Conservation (phyloP, 2,113 vertebrate species). For the Lathamus discolor region DNA sequence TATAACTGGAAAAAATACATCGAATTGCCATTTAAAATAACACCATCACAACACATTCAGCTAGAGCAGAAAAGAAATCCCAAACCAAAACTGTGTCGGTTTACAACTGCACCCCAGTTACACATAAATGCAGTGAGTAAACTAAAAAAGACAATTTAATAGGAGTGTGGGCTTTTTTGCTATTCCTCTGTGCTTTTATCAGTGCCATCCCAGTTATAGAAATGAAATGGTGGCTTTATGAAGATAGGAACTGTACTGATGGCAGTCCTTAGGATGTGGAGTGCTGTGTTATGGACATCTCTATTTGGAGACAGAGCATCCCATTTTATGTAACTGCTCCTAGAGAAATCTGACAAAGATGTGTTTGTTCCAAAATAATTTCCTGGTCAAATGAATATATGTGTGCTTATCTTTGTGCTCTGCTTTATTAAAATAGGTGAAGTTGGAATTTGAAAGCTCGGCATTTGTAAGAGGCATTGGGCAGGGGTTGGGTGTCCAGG, state of each 20-base stretch:
- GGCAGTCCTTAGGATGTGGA: neutral
- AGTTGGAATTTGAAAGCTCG: neutral
- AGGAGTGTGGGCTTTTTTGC: neutral
- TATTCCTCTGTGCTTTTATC: neutral
- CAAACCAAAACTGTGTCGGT: neutral
- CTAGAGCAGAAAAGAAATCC: neutral
- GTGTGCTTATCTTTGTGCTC: neutral
- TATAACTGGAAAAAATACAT: neutral
- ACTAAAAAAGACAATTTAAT: neutral
- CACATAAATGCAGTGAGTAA: neutral
- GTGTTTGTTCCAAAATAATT: neutral
- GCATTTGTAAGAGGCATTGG: neutral
- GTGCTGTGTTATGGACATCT: neutral
- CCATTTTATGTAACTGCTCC: neutral
- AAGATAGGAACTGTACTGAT: accelerated
- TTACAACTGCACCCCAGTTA: neutral
- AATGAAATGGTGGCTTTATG: neutral
- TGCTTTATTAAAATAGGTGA: neutral
- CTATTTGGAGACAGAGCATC: neutral
- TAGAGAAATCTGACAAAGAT: neutral
- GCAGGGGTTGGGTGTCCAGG: neutral
- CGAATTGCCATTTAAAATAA: neutral
- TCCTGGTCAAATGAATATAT: neutral
- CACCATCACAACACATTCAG: neutral
- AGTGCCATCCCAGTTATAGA: neutral